Evolutionary conservation across 2,888 invertebrate genomes (phyloP).

Genomic region (Diplazon laetatorius): DNA sequence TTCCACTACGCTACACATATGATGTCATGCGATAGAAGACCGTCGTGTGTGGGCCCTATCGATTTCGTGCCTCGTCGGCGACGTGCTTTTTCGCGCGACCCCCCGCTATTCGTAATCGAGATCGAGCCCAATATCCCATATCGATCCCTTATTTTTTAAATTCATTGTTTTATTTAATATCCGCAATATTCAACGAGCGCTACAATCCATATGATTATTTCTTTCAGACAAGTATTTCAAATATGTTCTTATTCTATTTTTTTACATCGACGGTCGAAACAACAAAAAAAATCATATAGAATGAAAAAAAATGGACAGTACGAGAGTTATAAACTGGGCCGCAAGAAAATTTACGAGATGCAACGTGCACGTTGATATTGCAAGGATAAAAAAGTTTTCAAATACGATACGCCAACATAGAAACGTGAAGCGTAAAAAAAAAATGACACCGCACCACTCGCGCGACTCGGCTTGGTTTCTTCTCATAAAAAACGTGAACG

Average conservation of each 20-base stretch:
- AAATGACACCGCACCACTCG: constrained; percentile 17
- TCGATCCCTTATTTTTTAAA: too few species aligned
- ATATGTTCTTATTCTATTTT: too few species aligned
- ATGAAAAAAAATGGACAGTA: too few species aligned
- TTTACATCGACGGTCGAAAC: too few species aligned
- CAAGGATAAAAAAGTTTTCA: constrained; percentile 55
- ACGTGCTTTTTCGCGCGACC: background rate
- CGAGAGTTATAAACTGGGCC: background rate
- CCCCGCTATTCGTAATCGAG: background rate
- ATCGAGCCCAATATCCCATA: too few species aligned
- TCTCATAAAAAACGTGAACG: constrained; percentile 48
- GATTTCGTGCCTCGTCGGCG: background rate
- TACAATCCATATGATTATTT: too few species aligned
- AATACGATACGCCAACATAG: background rate
- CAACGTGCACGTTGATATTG: constrained; percentile 47
- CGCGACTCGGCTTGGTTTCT: background rate
- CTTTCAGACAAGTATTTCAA: too few species aligned
- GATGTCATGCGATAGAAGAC: constrained; percentile 19
- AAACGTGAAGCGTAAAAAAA: constrained; percentile 29
- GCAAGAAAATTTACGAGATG: constrained; percentile 28
- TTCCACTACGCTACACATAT: background rate
- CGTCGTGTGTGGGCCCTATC: constrained; percentile 28
- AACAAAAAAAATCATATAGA: too few species aligned
- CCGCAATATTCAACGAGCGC: too few species aligned
- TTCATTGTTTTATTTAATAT: too few species aligned